Percentiles rank a stretch among this genome's conserved stretches.
Evolutionary conservation across 2,797 vertebrate species (phyloP).

Genomic region (Serranus cabrilla): DNA sequence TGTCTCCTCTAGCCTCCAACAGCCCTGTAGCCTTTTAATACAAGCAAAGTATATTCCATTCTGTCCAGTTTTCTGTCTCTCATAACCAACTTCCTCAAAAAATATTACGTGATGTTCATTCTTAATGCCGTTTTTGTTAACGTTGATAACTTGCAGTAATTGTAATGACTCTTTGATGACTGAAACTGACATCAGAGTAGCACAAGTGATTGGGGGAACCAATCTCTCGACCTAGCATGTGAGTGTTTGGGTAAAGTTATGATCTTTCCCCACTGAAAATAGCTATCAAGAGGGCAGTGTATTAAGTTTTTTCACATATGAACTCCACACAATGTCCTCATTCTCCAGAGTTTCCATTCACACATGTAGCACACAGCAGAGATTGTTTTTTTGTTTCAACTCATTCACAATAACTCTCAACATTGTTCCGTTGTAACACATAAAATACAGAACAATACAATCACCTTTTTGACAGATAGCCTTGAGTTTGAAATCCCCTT

Average conservation of each 20-base stretch:
- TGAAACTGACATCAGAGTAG: background rate
- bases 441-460: too few species aligned
- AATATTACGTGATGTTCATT: too few species aligned
- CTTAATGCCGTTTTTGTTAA: background rate
- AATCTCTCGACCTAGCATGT: background rate
- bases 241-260: slow-evolving; percentile 9
- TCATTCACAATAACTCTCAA: too few species aligned
- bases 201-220: background rate
- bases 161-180: background rate
- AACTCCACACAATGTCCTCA: too few species aligned
- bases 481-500: too few species aligned
- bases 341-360: too few species aligned
- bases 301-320: too few species aligned
- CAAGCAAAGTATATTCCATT: background rate
- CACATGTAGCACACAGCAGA: too few species aligned
- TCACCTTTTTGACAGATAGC: too few species aligned
- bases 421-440: too few species aligned
- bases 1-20: background rate
- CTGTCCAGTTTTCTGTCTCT: slow-evolving; percentile 4
- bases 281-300: background rate
- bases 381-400: too few species aligned
- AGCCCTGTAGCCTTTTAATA: slow-evolving; percentile 3
- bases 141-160: background rate
- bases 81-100: background rate
- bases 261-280: background rate